Evolutionary conservation across 2,113 vertebrate species (phyloP), one percentile per base, ranked within the genome.

Genomic region (Procavia capensis): DNA sequence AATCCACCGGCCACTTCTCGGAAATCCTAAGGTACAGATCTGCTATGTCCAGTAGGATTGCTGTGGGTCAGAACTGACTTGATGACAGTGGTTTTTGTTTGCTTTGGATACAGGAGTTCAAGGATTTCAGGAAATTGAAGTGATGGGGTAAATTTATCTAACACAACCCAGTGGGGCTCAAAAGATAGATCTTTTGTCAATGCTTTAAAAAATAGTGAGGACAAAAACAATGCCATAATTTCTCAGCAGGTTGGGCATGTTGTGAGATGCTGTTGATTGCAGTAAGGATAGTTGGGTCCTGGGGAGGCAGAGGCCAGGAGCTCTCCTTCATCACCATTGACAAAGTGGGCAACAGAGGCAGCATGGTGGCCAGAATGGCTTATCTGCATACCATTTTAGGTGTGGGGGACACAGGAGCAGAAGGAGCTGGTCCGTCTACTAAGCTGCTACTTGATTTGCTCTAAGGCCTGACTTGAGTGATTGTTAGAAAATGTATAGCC

Each of bases 151-250:
- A 91, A 91, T 88, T 83, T 83, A 83, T 70, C 43, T 87, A 70
- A 34, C 29, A 39, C 83, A 27, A 54, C 9, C 22, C 16, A 78
- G 11, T 83, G 50, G 27, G 45, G 74, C 54, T 78, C n/a, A 76
- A 1, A 43, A 83, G 83, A 57, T 54, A 57, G 14, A 78, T 78
- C 50, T 54, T 54, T 85, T 91, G 27, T n/a, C 61, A 79, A 91
- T 24, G 63, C 20, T 4, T 72, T 91, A 63, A 88, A 91, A 94
- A 86, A 83, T 54, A 79, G 78, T 83, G 70, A 43, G 57, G 59
- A 63, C 59, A 50, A 63, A 50, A 90, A 75, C 63, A 72, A 27
- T 64, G 9, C 2, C 20, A 25, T 64, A 31, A 22, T 27, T 25
- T 78, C 50, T 45, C n/a, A n/a, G 22, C 72, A 61, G 1, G 5